These are phyloP conservation scores for Ammodramus savannarum DNA, from an alignment of 2,113 vertebrate genomes.

Conservation along the genomic window DNA sequence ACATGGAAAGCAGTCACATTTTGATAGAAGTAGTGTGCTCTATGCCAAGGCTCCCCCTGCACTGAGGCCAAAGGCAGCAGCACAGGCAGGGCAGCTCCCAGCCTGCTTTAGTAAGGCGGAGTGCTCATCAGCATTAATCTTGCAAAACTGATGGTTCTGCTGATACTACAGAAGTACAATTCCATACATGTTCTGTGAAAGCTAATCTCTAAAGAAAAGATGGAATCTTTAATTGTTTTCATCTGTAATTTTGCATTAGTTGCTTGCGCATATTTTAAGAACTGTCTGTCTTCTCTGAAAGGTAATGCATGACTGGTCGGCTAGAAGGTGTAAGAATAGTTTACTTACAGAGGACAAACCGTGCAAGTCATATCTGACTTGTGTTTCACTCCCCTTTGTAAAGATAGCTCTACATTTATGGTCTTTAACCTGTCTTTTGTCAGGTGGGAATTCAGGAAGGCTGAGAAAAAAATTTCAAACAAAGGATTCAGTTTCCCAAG, in stretches of 20 bases:
- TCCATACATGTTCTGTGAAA: not conserved
- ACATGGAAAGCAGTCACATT: not conserved
- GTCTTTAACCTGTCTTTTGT: not conserved
- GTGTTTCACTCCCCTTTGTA: not conserved
- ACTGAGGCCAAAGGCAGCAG: rapidly evolving
- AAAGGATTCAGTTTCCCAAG: not conserved
- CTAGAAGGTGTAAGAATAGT: not conserved
- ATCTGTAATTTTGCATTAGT: not conserved
- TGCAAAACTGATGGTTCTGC: not conserved
- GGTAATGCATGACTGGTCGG: not conserved
- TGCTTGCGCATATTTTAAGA: not conserved
- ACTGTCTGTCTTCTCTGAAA: not conserved
- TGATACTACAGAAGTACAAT: not conserved
- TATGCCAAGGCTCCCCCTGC: not conserved
- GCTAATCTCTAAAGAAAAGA: not conserved
- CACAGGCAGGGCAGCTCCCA: not conserved
- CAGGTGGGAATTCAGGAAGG: not conserved
- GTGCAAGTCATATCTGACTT: not conserved
- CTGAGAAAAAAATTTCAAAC: not conserved
- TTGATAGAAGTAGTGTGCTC: not conserved
- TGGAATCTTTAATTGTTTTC: not conserved
- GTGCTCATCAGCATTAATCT: not conserved
- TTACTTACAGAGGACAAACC: not conserved
- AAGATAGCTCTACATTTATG: not conserved
- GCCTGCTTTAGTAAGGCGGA: not conserved